Percentiles rank a stretch among this genome's conserved stretches.
Conservation (phyloP, 2,113 vertebrate genomes). For the Helogale parvula region DNA sequence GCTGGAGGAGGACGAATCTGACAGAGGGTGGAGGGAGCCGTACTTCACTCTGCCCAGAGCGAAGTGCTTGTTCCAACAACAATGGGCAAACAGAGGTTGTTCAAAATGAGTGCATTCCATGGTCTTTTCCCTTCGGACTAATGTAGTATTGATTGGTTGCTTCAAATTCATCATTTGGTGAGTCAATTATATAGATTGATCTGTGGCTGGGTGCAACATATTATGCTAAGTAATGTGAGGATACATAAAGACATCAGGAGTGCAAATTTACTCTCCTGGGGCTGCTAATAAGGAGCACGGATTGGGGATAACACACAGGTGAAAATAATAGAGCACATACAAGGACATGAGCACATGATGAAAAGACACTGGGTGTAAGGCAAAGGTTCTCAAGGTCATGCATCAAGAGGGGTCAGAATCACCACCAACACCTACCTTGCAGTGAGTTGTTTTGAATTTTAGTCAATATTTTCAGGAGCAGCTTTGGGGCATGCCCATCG, state of each 20-base stretch:
- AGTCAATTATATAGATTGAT: constrained; percentile 58
- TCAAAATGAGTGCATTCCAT: constrained; percentile 6
- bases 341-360: neutral
- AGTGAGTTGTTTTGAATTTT: neutral
- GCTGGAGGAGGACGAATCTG: neutral
- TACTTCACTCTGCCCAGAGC: neutral
- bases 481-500: neutral
- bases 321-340: neutral
- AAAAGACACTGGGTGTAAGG: neutral
- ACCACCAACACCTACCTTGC: neutral
- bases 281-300: neutral
- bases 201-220: constrained; percentile 2
- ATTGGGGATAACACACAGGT: neutral
- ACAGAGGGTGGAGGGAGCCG: neutral
- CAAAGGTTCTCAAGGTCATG: neutral
- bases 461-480: neutral
- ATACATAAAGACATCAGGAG: neutral
- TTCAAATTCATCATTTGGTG: constrained; percentile 60
- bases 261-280: neutral
- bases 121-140: constrained; percentile 23
- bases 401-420: neutral
- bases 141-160: constrained; percentile 38
- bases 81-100: neutral
- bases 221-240: constrained; percentile 43
- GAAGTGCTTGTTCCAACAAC: neutral